A percentile compares a stretch with the other conserved stretches of the same genome.
phyloP scores from a whole-genome alignment of 2,888 invertebrate species.

The Drosophila ustulata region DNA sequence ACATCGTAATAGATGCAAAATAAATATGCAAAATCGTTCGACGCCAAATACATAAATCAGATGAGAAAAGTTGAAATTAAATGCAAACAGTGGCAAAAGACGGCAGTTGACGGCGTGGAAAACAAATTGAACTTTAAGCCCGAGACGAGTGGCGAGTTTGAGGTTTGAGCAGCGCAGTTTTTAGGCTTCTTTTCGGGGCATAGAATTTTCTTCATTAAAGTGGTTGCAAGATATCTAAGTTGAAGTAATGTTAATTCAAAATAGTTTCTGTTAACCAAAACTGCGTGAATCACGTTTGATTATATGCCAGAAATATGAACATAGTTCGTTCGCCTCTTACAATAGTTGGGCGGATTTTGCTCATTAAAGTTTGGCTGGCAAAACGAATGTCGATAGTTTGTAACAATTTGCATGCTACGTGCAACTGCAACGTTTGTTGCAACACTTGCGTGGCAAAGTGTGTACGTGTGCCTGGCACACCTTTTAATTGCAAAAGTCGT shows the following conservation, averaged over 20 bases:
- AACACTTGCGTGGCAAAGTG: constrained; percentile 29
- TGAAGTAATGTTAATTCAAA: too few species aligned
- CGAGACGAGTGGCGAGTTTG: too few species aligned
- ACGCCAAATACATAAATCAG: constrained; percentile 75
- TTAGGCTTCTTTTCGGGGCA: not conserved
- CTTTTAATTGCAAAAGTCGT: constrained; percentile 67
- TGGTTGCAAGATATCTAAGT: too few species aligned
- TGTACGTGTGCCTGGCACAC: constrained; percentile 44
- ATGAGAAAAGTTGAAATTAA: constrained; percentile 70
- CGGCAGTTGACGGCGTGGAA: not conserved
- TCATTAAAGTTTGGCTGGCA: constrained; percentile 62
- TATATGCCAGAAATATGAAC: too few species aligned
- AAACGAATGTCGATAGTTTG: constrained; percentile 59
- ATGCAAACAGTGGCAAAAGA: constrained; percentile 70
- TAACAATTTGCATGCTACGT: constrained; percentile 75
- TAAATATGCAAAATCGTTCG: constrained; percentile 74
- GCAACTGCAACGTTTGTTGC: constrained; percentile 31
- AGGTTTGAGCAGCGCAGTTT: not conserved
- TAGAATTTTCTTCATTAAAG: too few species aligned
- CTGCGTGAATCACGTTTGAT: too few species aligned
- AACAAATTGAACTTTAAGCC: constrained; percentile 22
- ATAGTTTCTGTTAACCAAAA: too few species aligned
- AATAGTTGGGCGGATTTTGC: constrained; percentile 17
- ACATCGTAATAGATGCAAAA: constrained; percentile 68
- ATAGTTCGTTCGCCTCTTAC: too few species aligned